Conservation (phyloP, 2,888 invertebrate species). For the Poecilus cupreus region DNA sequence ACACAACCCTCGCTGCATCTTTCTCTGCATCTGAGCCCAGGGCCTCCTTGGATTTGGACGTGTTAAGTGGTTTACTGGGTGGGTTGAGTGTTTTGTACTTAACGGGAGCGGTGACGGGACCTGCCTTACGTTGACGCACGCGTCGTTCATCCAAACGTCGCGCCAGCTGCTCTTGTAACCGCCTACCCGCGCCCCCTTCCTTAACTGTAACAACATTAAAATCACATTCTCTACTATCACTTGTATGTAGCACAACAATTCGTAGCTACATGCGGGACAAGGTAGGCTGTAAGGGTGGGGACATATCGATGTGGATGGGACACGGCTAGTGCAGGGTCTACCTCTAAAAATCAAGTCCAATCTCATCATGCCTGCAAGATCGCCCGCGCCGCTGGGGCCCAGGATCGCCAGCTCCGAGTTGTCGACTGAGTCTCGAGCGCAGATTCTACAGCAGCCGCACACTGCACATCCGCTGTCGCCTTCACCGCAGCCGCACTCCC, state of each 20-base stretch:
- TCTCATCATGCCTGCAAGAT: constrained; percentile 76
- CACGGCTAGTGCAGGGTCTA: constrained; percentile 63
- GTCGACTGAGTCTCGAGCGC: constrained; percentile 83
- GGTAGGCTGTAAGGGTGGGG: background rate
- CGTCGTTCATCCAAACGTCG: constrained; percentile 76
- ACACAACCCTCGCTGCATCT: constrained; percentile 77
- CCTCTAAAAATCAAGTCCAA: constrained; percentile 75
- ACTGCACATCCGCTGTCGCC: constrained; percentile 95
- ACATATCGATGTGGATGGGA: background rate
- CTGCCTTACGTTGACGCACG: constrained; percentile 73
- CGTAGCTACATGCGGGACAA: background rate
- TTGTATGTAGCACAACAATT: background rate
- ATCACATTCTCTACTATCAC: background rate
- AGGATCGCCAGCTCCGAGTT: constrained; percentile 74
- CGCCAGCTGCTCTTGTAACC: constrained; percentile 77
- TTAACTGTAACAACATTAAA: constrained; percentile 66
- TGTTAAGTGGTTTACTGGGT: background rate
- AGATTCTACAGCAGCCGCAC: constrained; percentile 94
- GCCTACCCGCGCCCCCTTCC: constrained; percentile 73
- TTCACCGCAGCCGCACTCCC: constrained; percentile 95
- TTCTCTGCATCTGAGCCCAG: constrained; percentile 73
- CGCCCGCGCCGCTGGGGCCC: constrained; percentile 72
- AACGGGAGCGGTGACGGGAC: constrained; percentile 65
- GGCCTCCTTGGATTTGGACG: constrained; percentile 72
- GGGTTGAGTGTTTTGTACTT: constrained; percentile 23